These are phyloP conservation scores for Eupithecia centaureata DNA, from an alignment of 2,888 invertebrate genomes.

Conservation along the genomic window DNA sequence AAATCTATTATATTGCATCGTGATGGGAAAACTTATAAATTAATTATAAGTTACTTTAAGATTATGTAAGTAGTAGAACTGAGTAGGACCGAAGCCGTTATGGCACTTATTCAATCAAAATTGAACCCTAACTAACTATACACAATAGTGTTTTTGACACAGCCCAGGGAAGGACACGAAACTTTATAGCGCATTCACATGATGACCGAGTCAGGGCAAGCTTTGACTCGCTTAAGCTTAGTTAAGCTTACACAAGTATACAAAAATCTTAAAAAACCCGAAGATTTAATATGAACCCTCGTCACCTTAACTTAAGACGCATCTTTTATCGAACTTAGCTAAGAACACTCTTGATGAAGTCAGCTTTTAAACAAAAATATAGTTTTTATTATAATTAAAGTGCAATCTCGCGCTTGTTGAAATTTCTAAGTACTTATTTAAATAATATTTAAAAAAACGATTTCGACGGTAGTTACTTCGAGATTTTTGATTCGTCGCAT, in stretches of 20 bases:
- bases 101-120: slow-evolving; percentile 50
- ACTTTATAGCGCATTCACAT: slow-evolving; percentile 30
- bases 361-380: neutral
- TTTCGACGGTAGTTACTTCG: no score
- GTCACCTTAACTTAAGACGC: neutral
- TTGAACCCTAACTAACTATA: slow-evolving; percentile 48
- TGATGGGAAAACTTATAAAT: neutral
- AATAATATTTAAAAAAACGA: no score
- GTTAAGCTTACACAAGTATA: neutral
- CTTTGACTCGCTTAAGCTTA: neutral
- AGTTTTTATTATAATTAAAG: no score
- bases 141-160: slow-evolving; percentile 63
- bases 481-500: no score
- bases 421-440: no score
- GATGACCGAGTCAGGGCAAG: neutral
- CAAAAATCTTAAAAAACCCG: neutral
- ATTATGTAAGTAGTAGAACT: neutral
- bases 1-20: neutral
- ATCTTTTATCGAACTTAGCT: neutral
- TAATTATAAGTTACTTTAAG: neutral
- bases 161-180: slow-evolving; percentile 58
- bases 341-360: neutral
- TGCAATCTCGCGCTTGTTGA: no score
- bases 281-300: neutral
- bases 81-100: slow-evolving; percentile 33